Base-by-base conservation (phyloP, 1,140 invertebrate genomes). In the Dreissena polymorpha region DNA sequence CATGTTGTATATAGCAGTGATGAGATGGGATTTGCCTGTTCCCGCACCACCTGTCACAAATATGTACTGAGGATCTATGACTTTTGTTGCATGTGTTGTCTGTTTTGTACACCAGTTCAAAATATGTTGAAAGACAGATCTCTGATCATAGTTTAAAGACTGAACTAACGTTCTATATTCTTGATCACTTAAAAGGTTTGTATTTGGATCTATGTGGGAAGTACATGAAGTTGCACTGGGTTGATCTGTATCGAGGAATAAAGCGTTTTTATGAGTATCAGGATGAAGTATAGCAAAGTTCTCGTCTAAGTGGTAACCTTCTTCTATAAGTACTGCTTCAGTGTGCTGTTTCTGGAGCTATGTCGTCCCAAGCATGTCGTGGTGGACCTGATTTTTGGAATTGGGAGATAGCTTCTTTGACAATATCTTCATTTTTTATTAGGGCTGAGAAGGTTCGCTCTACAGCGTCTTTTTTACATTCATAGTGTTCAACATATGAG, bases 1-100 rank as follows among this genome's bases (percentile, higher is more conserved):
- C 77, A 80, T 80, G 67, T 80, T 80, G 68, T 68, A 71, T 10
- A 80, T 57, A 0, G 77, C 77, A 57, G 67, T 55, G 16, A 80
- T 80, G 16, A 80, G 21, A 71, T 80, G 77, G 18, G 77, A 80
- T 25, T 80, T 80, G 10, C 64, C 67, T 51, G 77, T 80, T 3
- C 77, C 77, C 53, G 77, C 77, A 18, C 77, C 77, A 18, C 77
- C 77, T 70, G 77, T 80, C 0, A 80, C 57, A 55, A 80, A 80
- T 13, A 80, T 70, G 53, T 70, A 49, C 25, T 71, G 10, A 70
- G 77, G 77, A 16, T 80, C 77, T 57, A 27, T 51, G 0, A 71
- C 67, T 10, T 68, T 80, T 1, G n/a, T 14, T 27, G 65, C 39
- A 50, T 65, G 57, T 64, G 14, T 18, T n/a, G 8, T 67, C 68